phyloP scores from a whole-genome alignment of 2,797 vertebrate species.

The Pipistrellus pygmaeus region DNA sequence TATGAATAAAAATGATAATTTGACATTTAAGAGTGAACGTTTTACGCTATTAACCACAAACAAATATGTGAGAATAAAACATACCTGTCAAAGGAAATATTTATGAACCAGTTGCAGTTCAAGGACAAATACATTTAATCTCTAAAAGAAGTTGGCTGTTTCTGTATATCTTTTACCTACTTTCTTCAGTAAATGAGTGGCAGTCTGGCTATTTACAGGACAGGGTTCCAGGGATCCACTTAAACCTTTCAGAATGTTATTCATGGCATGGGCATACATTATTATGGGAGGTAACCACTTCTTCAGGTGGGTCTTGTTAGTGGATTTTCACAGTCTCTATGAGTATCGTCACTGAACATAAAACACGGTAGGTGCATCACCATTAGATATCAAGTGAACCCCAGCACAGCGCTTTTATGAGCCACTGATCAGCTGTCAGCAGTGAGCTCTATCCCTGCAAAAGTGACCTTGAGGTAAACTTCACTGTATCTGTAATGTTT shows the following conservation, averaged over 20 bases:
- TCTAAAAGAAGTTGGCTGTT: constrained; percentile 11
- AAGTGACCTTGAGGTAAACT: constrained; percentile 11
- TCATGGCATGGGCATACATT: background rate
- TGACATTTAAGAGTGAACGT: constrained; percentile 55
- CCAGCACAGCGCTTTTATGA: background rate
- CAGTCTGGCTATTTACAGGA: background rate
- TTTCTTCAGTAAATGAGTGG: background rate
- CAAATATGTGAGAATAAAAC: constrained; percentile 45
- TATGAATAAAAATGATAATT: constrained; percentile 71
- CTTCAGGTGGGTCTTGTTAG: constrained; percentile 36
- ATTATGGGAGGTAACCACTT: constrained; percentile 52
- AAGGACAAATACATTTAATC: constrained; percentile 30
- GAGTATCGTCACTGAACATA: background rate
- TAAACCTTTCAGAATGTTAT: constrained; percentile 57
- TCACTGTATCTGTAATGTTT: constrained; percentile 22
- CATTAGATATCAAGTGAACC: background rate
- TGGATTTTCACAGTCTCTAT: constrained; percentile 54
- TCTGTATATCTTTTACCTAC: constrained; percentile 7
- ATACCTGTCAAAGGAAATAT: constrained; percentile 54
- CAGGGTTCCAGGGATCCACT: background rate
- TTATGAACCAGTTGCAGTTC: constrained; percentile 48
- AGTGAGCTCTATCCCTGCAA: background rate
- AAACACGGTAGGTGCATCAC: constrained; percentile 28
- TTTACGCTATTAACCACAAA: constrained; percentile 59
- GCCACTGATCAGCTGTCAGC: background rate